A percentile compares a stretch with the other conserved stretches of the same genome.
Evolutionary conservation across 2,113 vertebrate genomes (phyloP).

Genomic region (Trematocara variabile): DNA sequence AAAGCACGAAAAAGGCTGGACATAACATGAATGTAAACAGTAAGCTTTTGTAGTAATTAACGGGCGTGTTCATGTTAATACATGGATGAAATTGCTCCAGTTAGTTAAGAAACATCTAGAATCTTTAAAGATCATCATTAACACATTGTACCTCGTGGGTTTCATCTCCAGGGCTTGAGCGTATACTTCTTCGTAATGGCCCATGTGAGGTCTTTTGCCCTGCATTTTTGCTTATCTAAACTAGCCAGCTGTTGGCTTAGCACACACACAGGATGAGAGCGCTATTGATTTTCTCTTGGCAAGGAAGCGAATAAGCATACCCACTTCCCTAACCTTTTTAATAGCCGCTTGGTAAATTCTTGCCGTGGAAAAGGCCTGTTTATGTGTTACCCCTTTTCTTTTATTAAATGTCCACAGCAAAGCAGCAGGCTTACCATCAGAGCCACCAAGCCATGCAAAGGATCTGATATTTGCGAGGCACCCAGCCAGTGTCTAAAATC

Average conservation of each 20-base stretch:
- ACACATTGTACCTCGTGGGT: neutral
- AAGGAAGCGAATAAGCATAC: neutral
- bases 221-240: neutral
- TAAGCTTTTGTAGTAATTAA: neutral
- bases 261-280: neutral
- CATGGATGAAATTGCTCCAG: neutral
- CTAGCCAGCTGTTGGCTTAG: neutral
- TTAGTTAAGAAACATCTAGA: neutral
- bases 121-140: neutral
- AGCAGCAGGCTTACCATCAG: conserved; percentile 47
- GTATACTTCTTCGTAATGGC: neutral
- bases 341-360: neutral
- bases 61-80: neutral
- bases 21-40: neutral
- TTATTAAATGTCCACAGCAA: conserved; percentile 26
- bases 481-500: neutral
- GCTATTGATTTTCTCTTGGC: neutral
- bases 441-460: conserved; percentile 56
- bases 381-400: neutral
- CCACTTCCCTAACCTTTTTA: neutral
- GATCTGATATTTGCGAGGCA: conserved; percentile 18
- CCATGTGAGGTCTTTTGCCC: neutral
- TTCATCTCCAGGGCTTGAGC: neutral
- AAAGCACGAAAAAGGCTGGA: neutral
- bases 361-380: conserved; percentile 5